These are phyloP conservation scores for Gymnobelideus leadbeateri DNA, from an alignment of 2,113 vertebrate species.

Conservation along the genomic window DNA sequence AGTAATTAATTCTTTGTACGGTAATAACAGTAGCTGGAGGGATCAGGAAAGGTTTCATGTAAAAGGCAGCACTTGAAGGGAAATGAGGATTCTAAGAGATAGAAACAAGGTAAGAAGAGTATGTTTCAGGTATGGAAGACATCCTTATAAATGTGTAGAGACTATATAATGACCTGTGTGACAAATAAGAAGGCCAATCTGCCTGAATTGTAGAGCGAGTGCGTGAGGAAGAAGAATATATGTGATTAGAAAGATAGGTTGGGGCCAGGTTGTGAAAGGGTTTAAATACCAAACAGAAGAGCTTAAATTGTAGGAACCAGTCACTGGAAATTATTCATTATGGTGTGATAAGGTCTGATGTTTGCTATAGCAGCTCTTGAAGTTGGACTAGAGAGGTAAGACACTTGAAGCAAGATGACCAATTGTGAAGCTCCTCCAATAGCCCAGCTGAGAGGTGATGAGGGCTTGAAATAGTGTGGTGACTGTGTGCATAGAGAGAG, in stretches of 20 bases:
- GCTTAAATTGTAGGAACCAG: not conserved
- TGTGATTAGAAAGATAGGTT: not conserved
- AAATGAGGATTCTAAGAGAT: not conserved
- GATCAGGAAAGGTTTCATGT: not conserved
- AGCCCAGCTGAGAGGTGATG: not conserved
- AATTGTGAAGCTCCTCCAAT: not conserved
- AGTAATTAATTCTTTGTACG: not conserved
- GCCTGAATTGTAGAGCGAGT: not conserved
- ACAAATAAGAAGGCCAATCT: not conserved
- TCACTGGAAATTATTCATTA: not conserved
- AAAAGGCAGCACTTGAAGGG: not conserved
- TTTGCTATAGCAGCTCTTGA: not conserved
- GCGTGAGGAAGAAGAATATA: not conserved
- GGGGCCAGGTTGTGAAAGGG: not conserved
- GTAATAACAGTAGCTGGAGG: not conserved
- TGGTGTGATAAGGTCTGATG: not conserved
- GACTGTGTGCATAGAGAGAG: not conserved
- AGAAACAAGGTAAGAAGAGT: not conserved
- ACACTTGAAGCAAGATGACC: not conserved
- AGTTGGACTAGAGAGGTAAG: not conserved
- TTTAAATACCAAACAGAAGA: not conserved
- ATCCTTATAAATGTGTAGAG: not conserved
- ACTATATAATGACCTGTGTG: not conserved
- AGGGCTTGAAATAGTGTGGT: not conserved
- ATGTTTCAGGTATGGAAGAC: not conserved